Evolutionary conservation across 1,140 invertebrate species (phyloP), one percentile per base, ranked within the genome.

Genomic region (Rhyacophila brunnea): DNA sequence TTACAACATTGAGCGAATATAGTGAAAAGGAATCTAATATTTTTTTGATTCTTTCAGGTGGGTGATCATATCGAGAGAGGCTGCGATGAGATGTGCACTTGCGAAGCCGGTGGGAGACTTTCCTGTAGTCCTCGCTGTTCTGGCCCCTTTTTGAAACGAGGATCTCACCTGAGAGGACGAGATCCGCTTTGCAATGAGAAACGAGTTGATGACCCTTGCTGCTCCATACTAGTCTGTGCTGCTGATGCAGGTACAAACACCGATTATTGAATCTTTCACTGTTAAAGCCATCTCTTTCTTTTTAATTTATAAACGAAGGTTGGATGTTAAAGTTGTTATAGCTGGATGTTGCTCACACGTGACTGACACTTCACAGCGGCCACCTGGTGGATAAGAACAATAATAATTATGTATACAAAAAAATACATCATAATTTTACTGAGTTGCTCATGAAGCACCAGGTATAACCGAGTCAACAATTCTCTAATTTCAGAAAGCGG

Each of bases 151-250:
- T 81, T 89, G 55, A 78, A 82, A 51, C 78, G 82, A 2, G 85
- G 85, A 19, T 78, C 80, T 67, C 77, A 79, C 54, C 74, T 82
- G 47, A 28, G 23, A 9, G 23, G 23, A 5, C 78, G 80, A 28
- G 89, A 93, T 78, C 84, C 88, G 1, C 71, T 86, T 17, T 94
- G 92, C 68, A 79, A 81, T 38, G 89, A 91, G 63, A 83, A 84
- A 62, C 78, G 83, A 6, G 77, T 82, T 10, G 85, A 87, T 34
- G 88, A 93, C 68, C 85, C 86, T 20, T 95, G 92, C 69, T 94
- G 91, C 67, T 85, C 89, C 2, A 76, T 85, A 32, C 75, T 89
- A 58, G 74, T 81, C 19, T 91, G 89, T 67, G 71, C 82, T 5
- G 68, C 75, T 10, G 79, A 82, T 71, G 77, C 80, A 44, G 79